Conservation (phyloP, 1,140 invertebrate species). For the Mercenaria mercenaria region DNA sequence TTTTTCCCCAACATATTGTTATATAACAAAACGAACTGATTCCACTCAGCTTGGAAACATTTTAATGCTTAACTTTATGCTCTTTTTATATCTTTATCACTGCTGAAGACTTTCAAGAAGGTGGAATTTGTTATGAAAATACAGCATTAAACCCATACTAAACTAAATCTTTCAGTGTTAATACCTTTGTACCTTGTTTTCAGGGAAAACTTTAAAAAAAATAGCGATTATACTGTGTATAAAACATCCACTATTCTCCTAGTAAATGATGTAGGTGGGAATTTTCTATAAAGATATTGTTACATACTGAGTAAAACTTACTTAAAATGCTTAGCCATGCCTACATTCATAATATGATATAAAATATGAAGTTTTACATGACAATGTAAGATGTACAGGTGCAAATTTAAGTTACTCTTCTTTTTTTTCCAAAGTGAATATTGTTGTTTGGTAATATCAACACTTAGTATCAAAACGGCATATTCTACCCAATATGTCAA, state of each 20-base stretch:
- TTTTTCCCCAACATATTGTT: background rate
- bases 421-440: too few relatives aligned
- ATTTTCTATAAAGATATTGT: background rate
- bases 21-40: background rate
- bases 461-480: too few relatives aligned
- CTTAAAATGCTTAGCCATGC: too few relatives aligned
- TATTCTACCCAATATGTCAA: too few relatives aligned
- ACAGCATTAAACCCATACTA: background rate
- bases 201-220: background rate
- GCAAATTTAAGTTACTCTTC: too few relatives aligned
- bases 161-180: background rate
- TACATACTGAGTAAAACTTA: too few relatives aligned
- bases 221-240: background rate
- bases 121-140: constrained; percentile 45
- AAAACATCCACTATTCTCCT: background rate
- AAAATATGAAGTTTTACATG: too few relatives aligned
- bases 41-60: background rate
- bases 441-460: too few relatives aligned
- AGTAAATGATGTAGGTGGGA: background rate
- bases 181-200: background rate
- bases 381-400: too few relatives aligned
- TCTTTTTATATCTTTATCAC: constrained; percentile 32
- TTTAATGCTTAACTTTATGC: background rate
- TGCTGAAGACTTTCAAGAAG: background rate
- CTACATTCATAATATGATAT: too few relatives aligned